phyloP scores from a whole-genome alignment of 1,140 invertebrate genomes.

The Phthorimaea operculella region DNA sequence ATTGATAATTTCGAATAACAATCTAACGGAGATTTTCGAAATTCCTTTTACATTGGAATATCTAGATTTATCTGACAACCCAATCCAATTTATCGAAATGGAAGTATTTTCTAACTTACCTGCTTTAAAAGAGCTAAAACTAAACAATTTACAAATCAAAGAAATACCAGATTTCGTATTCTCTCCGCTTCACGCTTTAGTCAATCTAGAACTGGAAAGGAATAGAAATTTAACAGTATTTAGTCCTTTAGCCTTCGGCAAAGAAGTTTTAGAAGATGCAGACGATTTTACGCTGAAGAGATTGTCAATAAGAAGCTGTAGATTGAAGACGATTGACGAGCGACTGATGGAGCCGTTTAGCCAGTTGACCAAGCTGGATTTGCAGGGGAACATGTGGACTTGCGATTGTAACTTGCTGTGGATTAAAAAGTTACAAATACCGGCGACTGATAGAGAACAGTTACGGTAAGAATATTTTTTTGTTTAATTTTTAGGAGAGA shows the following conservation, averaged over 20 bases:
- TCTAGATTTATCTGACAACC: constrained; percentile 58
- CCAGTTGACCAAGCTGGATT: constrained; percentile 39
- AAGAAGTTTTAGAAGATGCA: constrained; percentile 42
- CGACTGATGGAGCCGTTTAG: constrained; percentile 41
- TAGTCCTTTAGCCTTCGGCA: constrained; percentile 45
- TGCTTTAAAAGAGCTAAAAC: constrained; percentile 42
- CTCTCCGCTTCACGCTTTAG: constrained; percentile 35
- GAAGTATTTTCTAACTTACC: constrained; percentile 50
- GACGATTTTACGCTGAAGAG: constrained; percentile 47
- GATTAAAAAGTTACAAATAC: constrained; percentile 50
- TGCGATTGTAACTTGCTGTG: constrained; percentile 58
- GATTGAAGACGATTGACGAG: constrained; percentile 39
- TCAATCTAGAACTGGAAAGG: constrained; percentile 47
- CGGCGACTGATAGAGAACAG: constrained; percentile 40
- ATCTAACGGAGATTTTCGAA: constrained; percentile 43
- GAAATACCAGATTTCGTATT: constrained; percentile 46
- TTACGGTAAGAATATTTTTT: constrained; percentile 35
- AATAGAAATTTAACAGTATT: constrained; percentile 51
- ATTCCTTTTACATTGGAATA: constrained; percentile 56
- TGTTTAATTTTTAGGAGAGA: no score
- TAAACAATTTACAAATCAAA: constrained; percentile 54
- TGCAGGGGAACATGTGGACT: constrained; percentile 58
- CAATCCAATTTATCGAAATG: constrained; percentile 38
- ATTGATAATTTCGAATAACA: constrained; percentile 50
- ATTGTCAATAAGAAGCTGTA: constrained; percentile 48